Conservation (phyloP, 2,113 vertebrate species). For the Harpagus bidentatus region DNA sequence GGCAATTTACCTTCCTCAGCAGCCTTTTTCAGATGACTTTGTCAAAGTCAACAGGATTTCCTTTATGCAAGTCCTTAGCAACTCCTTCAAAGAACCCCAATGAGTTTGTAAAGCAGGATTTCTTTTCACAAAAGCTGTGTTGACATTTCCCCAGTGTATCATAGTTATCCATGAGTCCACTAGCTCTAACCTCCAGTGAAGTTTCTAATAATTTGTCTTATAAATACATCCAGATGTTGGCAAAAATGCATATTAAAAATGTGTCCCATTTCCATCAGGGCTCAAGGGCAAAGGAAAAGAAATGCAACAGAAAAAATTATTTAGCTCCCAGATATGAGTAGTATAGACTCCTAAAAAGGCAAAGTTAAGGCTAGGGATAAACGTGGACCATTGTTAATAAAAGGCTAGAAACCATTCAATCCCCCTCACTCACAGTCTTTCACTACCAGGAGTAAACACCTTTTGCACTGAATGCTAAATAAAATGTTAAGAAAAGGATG, state of each 20-base stretch:
- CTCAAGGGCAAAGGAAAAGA: neutral
- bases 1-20: neutral
- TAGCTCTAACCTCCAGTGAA: neutral
- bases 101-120: neutral
- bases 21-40: neutral
- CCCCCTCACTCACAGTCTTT: neutral
- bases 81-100: neutral
- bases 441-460: neutral
- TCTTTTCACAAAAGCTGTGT: neutral
- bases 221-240: neutral
- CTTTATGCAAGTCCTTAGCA: neutral
- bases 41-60: neutral
- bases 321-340: neutral
- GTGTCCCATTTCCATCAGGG: neutral
- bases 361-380: neutral
- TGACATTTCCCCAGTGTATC: neutral
- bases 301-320: neutral
- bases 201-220: neutral
- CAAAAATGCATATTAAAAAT: neutral
- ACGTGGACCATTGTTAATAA: neutral
- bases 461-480: neutral
- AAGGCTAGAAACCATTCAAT: neutral
- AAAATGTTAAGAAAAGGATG: neutral
- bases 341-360: neutral
- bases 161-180: neutral